Evolutionary conservation across 2,797 vertebrate species (phyloP), one percentile per base, ranked within the genome.

Genomic region (Carduelis carduelis): DNA sequence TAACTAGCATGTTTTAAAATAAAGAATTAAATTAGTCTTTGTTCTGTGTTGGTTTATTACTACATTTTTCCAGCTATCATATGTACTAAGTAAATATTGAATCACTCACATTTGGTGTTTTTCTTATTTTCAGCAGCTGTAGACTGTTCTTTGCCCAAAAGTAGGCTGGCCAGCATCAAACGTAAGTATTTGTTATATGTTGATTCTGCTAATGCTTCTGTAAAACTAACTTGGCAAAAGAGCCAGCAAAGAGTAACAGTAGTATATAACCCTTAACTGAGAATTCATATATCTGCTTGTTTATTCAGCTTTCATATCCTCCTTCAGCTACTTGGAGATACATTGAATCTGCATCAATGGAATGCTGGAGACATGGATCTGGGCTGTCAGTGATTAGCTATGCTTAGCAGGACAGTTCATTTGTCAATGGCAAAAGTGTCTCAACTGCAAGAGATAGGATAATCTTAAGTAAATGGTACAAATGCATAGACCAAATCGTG

Each of bases 141-240:
- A 92, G 99, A 99, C 96, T 98, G 98, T 95, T 99, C 99, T 44
- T 82, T 98, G 68, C 99, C 99, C 88, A 98, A 98, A 98, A 99
- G 99, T 94, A 95, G 99, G 95, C 84, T 95, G 53, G 81, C 96
- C 68, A 99, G 98, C 97, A 97, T 99, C 84, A 99, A 99, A 97
- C 97, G 99, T 99, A 98, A 98, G 99, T 99, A 92, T 82, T 72
- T 88, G 49, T 78, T 35, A 47, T 39, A 53, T 2, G 2, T 34
- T 64, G 28, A 39, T 70, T 89, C 75, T 95, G 61, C 14, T 60
- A 91, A 92, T 91, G 30, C 9, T 59, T 57, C 61, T 69, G 14
- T 81, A 61, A 87, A 91, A 83, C 9, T 64, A 34, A 59, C 23
- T 35, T 55, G 32, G 43, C 21, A 63, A 43, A 74, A 82, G 41